These are phyloP conservation scores for Ochotona princeps DNA, from an alignment of 2,113 vertebrate species.

Conservation along the genomic window DNA sequence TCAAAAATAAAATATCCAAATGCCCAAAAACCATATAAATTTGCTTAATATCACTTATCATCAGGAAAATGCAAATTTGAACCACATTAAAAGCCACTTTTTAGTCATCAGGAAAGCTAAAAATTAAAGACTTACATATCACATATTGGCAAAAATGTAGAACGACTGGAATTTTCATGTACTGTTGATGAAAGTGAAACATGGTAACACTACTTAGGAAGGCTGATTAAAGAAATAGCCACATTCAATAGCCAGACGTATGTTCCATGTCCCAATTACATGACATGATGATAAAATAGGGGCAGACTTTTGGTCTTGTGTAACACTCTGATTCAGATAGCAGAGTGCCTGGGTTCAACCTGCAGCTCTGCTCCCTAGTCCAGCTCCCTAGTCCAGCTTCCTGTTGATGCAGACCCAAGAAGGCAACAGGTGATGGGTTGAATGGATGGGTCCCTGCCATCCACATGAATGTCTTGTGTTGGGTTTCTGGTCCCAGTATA, in stretches of 20 bases:
- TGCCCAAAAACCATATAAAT: neutral
- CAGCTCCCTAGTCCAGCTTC: too few species aligned
- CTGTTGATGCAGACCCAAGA: too few species aligned
- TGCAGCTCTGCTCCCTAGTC: too few species aligned
- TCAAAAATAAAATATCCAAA: constrained; percentile 19
- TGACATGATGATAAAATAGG: neutral
- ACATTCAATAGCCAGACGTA: constrained; percentile 17
- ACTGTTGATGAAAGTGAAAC: neutral
- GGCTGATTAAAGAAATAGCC: neutral
- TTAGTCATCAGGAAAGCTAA: neutral
- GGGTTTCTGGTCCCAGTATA: too few species aligned
- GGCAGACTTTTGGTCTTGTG: too few species aligned
- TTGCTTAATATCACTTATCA: neutral
- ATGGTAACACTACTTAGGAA: constrained; percentile 4
- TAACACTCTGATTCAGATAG: too few species aligned
- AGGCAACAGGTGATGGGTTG: too few species aligned
- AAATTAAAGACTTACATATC: neutral
- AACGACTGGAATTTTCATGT: neutral
- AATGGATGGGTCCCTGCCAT: too few species aligned
- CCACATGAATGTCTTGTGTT: too few species aligned
- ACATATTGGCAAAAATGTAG: neutral
- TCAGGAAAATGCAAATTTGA: constrained; percentile 5
- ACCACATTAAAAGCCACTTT: neutral
- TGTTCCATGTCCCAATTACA: neutral
- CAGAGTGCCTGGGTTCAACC: too few species aligned